phyloP scores from a whole-genome alignment of 2,113 vertebrate species.

The Sturnus vulgaris region DNA sequence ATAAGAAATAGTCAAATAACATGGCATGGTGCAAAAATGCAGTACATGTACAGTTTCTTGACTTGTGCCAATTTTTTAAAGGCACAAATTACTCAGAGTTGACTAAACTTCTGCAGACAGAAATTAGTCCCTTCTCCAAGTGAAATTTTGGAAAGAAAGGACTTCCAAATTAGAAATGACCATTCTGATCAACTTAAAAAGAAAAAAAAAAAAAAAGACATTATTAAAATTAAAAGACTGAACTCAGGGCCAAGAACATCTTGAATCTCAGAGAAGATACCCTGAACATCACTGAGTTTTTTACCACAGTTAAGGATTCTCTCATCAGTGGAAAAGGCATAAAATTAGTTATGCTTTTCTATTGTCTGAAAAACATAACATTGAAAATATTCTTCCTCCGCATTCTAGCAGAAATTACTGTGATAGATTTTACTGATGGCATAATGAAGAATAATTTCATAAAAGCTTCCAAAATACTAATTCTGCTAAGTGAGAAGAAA shows the following conservation, averaged over 20 bases:
- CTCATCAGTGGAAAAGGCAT: not conserved
- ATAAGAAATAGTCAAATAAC: not conserved
- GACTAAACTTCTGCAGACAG: not conserved
- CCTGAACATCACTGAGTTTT: not conserved
- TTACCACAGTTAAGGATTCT: not conserved
- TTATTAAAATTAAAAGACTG: not conserved
- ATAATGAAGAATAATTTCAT: not conserved
- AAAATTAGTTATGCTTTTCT: not conserved
- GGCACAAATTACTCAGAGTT: not conserved
- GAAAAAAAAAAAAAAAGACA: not conserved
- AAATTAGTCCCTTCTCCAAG: not conserved
- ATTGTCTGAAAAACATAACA: not conserved
- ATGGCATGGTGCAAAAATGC: not conserved
- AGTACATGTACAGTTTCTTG: not conserved
- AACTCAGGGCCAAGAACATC: not conserved
- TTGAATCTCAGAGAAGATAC: not conserved
- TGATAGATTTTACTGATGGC: not conserved
- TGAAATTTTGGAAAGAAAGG: not conserved
- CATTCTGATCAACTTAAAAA: not conserved
- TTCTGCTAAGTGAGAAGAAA: not conserved
- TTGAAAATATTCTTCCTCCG: not conserved
- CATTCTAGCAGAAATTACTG: not conserved
- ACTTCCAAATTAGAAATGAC: not conserved
- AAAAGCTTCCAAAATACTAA: constrained; percentile 30
- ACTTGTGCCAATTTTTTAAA: not conserved